These are phyloP conservation scores for Brachionus rubens DNA, from an alignment of 1,140 invertebrate genomes.

Conservation along the genomic window DNA sequence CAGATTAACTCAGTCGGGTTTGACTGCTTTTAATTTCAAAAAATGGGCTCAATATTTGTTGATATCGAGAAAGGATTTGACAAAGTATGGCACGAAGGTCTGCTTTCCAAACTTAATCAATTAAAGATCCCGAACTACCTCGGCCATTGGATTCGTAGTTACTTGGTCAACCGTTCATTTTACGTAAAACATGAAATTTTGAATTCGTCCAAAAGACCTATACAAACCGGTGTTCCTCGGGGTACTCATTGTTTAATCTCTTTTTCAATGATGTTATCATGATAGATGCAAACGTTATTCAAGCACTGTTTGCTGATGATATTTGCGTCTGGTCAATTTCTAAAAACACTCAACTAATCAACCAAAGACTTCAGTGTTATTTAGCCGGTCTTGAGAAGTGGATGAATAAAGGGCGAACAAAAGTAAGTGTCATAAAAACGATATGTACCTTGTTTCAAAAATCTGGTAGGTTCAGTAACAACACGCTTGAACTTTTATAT, in stretches of 20 bases:
- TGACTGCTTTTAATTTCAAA: constrained; percentile 51
- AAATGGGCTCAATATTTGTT: constrained; percentile 51
- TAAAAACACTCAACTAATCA: too few relatives aligned
- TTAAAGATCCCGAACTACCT: not conserved
- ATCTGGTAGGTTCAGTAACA: too few relatives aligned
- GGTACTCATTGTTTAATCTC: not conserved
- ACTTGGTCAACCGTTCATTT: not conserved
- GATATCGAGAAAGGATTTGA: constrained; percentile 60
- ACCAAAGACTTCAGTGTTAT: too few relatives aligned
- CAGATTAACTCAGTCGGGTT: constrained; percentile 53
- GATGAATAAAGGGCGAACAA: too few relatives aligned
- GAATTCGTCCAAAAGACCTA: not conserved
- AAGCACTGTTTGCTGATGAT: not conserved
- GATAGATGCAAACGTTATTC: not conserved
- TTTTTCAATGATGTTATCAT: not conserved
- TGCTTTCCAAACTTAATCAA: constrained; percentile 52
- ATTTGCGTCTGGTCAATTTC: not conserved
- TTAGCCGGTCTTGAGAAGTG: too few relatives aligned
- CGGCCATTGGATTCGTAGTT: not conserved
- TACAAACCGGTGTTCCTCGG: not conserved
- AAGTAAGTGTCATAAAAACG: too few relatives aligned
- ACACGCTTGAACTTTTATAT: too few relatives aligned
- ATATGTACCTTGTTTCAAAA: too few relatives aligned
- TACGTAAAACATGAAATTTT: not conserved
- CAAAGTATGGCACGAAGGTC: constrained; percentile 54